Percentiles rank a stretch among this genome's conserved stretches.
Conservation (phyloP, 2,888 invertebrate species). For the Limnephilus lunatus region DNA sequence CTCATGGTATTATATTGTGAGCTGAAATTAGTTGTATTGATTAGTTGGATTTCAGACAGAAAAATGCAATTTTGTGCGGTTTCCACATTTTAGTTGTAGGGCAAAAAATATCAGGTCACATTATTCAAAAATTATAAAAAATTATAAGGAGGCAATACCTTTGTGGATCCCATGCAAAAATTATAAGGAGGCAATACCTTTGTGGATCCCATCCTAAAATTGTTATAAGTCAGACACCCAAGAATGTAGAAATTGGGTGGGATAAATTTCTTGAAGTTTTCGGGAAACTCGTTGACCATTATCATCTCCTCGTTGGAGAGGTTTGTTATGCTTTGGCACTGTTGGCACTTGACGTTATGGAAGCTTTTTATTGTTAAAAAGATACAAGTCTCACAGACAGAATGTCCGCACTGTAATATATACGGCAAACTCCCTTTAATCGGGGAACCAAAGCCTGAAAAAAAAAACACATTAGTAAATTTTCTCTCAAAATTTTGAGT, state of each 20-base stretch:
- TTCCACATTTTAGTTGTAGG: too few species aligned
- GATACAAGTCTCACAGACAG: conserved; percentile 49
- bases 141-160: not conserved
- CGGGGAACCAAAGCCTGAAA: conserved; percentile 11
- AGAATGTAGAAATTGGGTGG: conserved; percentile 72
- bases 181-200: not conserved
- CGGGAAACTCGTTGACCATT: not conserved
- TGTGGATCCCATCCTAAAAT: not conserved
- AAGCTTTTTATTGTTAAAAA: not conserved
- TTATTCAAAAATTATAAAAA: too few species aligned
- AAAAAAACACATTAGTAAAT: not conserved
- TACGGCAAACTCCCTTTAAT: conserved; percentile 46
- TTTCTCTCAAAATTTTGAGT: not conserved
- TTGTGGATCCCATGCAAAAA: not conserved
- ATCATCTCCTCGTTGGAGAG: not conserved
- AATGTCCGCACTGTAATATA: conserved; percentile 49
- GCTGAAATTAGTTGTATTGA: too few species aligned
- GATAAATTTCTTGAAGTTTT: conserved; percentile 32
- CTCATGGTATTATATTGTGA: too few species aligned
- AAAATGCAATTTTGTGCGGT: too few species aligned
- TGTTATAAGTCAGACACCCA: conserved; percentile 67
- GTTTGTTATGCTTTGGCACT: not conserved
- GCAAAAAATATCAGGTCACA: too few species aligned
- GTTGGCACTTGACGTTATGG: not conserved
- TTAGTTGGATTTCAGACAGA: too few species aligned